Percentiles rank a stretch among this genome's conserved stretches.
Conservation (phyloP, 1,140 invertebrate species). For the Tetragnatha versicolor region DNA sequence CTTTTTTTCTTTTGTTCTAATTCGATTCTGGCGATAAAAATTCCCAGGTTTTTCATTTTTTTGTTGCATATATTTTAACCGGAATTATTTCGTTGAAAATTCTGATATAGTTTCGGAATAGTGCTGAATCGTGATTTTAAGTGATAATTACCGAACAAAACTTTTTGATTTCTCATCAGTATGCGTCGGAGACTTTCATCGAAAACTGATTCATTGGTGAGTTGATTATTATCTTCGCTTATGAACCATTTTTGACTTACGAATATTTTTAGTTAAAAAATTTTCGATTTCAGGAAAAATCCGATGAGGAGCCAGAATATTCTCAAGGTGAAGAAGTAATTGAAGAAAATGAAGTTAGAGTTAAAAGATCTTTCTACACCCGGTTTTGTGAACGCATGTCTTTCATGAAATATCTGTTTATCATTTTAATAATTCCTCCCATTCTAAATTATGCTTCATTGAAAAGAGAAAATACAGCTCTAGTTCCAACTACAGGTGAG, state of each 20-base stretch:
- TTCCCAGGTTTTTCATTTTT: too few relatives aligned
- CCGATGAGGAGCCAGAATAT: neutral
- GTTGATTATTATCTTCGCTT: too few relatives aligned
- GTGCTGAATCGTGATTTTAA: too few relatives aligned
- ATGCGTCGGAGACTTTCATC: neutral
- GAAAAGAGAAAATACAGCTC: constrained; percentile 21
- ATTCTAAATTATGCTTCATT: constrained; percentile 41
- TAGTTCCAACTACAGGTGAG: neutral
- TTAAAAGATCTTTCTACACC: neutral
- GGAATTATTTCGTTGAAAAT: too few relatives aligned
- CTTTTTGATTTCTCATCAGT: too few relatives aligned
- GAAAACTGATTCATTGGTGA: neutral
- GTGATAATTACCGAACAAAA: too few relatives aligned
- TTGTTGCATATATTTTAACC: too few relatives aligned
- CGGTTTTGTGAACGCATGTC: constrained; percentile 31
- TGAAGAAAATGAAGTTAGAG: neutral
- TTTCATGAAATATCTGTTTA: constrained; percentile 36
- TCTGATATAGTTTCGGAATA: too few relatives aligned
- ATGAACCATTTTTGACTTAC: too few relatives aligned
- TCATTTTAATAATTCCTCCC: constrained; percentile 39
- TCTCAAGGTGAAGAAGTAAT: neutral
- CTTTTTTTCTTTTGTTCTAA: too few relatives aligned
- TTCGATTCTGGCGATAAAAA: too few relatives aligned
- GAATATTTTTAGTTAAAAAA: too few relatives aligned
- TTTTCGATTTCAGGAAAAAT: neutral